These are phyloP conservation scores for Drosophila hydei DNA, from an alignment of 1,140 invertebrate species.

Conservation along the genomic window DNA sequence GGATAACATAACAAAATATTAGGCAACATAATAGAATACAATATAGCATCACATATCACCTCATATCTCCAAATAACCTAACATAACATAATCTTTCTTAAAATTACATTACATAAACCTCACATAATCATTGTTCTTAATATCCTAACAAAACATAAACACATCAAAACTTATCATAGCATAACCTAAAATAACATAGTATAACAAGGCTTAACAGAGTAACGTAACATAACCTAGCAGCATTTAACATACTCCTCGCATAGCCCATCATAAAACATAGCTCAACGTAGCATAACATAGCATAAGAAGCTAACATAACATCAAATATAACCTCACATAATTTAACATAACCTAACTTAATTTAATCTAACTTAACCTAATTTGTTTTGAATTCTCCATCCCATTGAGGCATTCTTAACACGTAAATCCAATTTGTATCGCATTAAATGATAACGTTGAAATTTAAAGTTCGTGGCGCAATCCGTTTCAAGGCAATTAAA, in stretches of 20 bases:
- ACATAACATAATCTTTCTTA: neutral
- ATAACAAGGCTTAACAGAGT: neutral
- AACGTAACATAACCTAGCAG: neutral
- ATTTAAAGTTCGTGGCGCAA: neutral
- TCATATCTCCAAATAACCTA: neutral
- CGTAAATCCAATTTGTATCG: neutral
- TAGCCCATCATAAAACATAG: neutral
- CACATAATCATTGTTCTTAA: too few relatives aligned
- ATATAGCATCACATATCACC: neutral
- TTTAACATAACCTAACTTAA: neutral
- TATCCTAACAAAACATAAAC: neutral
- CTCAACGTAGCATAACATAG: neutral
- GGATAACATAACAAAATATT: too few relatives aligned
- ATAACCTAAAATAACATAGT: neutral
- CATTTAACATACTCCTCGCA: too few relatives aligned
- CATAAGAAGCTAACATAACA: neutral
- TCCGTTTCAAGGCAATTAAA: neutral
- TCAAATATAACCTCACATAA: neutral
- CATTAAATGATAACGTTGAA: neutral
- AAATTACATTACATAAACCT: neutral
- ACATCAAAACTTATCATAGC: too few relatives aligned
- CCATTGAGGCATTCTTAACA: neutral
- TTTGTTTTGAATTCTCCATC: neutral
- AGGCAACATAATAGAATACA: too few relatives aligned
- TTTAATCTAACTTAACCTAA: too few relatives aligned